phyloP scores from a whole-genome alignment of 1,140 invertebrate species.

The Temnothorax curvispinosus region DNA sequence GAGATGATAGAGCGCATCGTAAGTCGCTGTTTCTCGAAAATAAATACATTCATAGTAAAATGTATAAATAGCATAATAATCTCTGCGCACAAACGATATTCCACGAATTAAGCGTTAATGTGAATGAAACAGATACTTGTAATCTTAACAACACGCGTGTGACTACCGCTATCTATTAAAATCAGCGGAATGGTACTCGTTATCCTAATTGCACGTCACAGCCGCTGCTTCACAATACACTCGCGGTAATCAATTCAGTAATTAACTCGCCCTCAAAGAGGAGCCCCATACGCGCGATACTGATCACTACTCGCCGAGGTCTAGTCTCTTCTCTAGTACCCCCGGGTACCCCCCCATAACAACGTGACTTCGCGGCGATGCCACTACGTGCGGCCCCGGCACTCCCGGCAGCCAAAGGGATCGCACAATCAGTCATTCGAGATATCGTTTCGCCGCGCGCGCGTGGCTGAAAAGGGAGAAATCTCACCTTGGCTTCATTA shows the following conservation, averaged over 20 bases:
- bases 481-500: slow-evolving; percentile 82
- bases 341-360: neutral
- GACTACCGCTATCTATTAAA: neutral
- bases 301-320: slow-evolving; percentile 21
- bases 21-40: neutral
- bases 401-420: slow-evolving; percentile 60
- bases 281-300: slow-evolving; percentile 19
- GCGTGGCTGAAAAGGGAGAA: slow-evolving; percentile 77
- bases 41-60: neutral
- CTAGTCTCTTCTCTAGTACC: neutral
- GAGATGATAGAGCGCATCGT: neutral
- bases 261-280: slow-evolving; percentile 38
- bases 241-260: slow-evolving; percentile 42
- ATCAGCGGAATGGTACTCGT: slow-evolving; percentile 15
- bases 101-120: neutral
- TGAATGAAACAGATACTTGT: neutral
- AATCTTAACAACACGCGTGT: neutral
- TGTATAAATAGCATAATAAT: neutral
- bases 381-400: slow-evolving; percentile 23
- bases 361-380: slow-evolving; percentile 33
- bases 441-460: slow-evolving; percentile 65
- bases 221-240: slow-evolving; percentile 5
- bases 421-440: slow-evolving; percentile 72
- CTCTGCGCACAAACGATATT: neutral
- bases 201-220: slow-evolving; percentile 29